Conservation (phyloP, 2,888 invertebrate genomes). For the Tuta absoluta region DNA sequence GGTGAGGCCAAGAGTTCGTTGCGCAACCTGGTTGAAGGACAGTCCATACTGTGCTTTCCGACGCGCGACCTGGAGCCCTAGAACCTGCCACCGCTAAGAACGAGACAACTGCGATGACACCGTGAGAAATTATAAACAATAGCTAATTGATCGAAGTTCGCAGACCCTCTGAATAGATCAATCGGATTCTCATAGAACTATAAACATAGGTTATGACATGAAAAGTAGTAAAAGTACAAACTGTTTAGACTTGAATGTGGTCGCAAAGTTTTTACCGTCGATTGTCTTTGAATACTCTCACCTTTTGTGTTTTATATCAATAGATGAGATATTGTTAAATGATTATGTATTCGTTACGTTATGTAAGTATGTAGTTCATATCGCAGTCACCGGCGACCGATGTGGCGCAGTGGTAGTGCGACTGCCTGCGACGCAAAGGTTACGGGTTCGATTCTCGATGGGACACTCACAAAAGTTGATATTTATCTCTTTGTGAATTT, state of each 20-base stretch:
- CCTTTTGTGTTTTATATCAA: background rate
- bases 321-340: background rate
- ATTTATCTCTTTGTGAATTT: no score
- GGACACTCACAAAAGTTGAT: no score
- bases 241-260: background rate
- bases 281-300: conserved; percentile 3
- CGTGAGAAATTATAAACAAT: background rate
- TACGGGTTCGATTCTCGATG: no score
- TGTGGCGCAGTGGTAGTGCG: no score
- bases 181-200: background rate
- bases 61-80: no score
- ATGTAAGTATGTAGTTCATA: no score
- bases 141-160: background rate
- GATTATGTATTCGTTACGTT: background rate
- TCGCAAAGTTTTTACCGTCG: background rate
- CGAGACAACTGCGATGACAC: background rate
- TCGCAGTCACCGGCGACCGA: no score
- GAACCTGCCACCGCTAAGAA: no score
- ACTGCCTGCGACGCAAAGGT: no score
- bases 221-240: background rate
- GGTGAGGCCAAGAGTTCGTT: no score
- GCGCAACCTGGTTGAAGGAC: no score
- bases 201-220: background rate
- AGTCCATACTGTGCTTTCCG: no score
- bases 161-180: background rate